Evolutionary conservation across 2,113 vertebrate species (phyloP), one percentile per base, ranked within the genome.

Genomic region (Porphyrio hochstetteri): DNA sequence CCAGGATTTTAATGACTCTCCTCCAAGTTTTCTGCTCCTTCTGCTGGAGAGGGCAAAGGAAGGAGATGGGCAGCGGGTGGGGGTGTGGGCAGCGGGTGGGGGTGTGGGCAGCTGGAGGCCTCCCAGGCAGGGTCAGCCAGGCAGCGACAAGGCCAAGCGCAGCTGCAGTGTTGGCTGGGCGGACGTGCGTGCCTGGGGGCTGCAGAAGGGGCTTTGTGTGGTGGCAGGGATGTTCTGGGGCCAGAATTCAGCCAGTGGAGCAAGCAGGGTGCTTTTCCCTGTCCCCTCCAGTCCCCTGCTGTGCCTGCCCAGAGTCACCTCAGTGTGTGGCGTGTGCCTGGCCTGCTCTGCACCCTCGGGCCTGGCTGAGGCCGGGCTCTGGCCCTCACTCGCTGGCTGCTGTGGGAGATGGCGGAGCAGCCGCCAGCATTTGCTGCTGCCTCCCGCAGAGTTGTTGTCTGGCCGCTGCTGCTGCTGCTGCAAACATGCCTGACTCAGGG

Each of bases 1-100:
- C 86, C 70, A 72, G 70, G 56, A 56, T 92, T 92, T 96, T 95
- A 90, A 90, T 95, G 63, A 84, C 52, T 86, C 35, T 70, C 33
- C 50, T 90, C 70, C 27, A 81, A 67, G 56, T 89, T 69, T 92
- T 48, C 75, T n/a, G 70, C 44, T 61, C 2, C 79, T 85, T 70
- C 38, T 24, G 8, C 14, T n/a, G 46, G 27, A 10, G 57, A 31
- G 24, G 4, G 20, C 11, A 68, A 33, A 28, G 35, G 57, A 8
- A 35, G 53, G 44, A n/a, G 53, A 6, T 38, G 72, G 25, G 46
- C 28, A 5, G 31, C 1, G 44, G 29, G 31, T 4, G 17, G 17
- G 18, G 63, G 27, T 3, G 35, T 3, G 21, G 68, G 67, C 48
- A 67, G 40, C 50, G 14, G 61, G 31, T 4, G 17, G 17, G 18